Percentiles rank a stretch among this genome's conserved stretches.
Conservation (phyloP, 2,888 invertebrate genomes). For the Netelia inedita region DNA sequence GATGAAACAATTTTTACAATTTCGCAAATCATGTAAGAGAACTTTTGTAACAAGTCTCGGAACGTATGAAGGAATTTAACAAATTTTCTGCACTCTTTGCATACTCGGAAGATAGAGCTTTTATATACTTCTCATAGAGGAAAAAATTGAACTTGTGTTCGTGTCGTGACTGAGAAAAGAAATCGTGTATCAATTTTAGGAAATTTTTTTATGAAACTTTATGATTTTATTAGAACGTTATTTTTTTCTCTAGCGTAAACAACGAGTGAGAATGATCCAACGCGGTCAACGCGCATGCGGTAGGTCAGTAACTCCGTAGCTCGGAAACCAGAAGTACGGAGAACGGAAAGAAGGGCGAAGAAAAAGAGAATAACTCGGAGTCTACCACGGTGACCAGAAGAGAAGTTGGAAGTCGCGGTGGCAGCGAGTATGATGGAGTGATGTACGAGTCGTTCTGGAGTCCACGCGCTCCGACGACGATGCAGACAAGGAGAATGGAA, state of each 20-base stretch:
- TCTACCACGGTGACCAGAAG: neutral
- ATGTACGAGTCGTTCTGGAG: too few relatives aligned
- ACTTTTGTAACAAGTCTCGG: too few relatives aligned
- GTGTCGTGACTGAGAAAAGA: too few relatives aligned
- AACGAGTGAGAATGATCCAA: neutral
- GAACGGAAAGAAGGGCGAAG: neutral
- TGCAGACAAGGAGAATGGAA: too few relatives aligned
- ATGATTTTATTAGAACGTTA: neutral
- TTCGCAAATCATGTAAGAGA: too few relatives aligned
- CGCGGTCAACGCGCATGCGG: neutral
- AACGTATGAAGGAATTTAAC: too few relatives aligned
- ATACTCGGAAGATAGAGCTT: neutral
- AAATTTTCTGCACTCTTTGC: too few relatives aligned
- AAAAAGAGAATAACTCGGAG: too few relatives aligned
- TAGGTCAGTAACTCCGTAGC: slow-evolving; percentile 5
- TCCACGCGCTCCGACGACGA: too few relatives aligned
- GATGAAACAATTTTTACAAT: too few relatives aligned
- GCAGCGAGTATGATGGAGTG: neutral
- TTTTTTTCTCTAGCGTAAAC: neutral
- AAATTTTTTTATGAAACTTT: neutral
- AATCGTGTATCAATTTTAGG: neutral
- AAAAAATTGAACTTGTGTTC: neutral
- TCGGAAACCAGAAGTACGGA: neutral
- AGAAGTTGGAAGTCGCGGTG: neutral
- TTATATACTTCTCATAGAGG: neutral